A percentile compares a stretch with the other conserved stretches of the same genome.
Evolutionary conservation across 1,140 invertebrate species (phyloP).

Genomic region (Ceratoteleas bidentatus): DNA sequence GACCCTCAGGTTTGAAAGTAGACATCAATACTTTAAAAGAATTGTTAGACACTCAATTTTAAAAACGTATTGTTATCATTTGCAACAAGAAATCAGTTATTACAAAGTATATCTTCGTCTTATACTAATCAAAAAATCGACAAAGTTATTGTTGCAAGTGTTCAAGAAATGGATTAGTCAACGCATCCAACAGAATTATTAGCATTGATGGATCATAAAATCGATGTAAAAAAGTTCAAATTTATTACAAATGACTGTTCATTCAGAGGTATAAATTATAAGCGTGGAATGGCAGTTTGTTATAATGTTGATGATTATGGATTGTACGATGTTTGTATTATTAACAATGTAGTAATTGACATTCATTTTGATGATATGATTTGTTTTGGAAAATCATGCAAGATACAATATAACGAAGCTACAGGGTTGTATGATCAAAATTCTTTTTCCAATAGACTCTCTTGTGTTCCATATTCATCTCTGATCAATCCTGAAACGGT

Average conservation of each 20-base stretch:
- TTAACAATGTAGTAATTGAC: constrained; percentile 19
- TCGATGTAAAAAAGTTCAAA: constrained; percentile 12
- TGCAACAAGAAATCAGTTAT: no score
- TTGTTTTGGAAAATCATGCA: constrained; percentile 22
- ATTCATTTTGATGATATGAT: constrained; percentile 25
- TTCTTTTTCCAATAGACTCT: constrained; percentile 16
- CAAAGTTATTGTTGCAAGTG: no score
- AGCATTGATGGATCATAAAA: neutral
- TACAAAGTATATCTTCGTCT: no score
- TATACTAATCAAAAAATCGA: no score
- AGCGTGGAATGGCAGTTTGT: constrained; percentile 28
- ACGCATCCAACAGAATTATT: neutral
- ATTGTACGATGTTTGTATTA: constrained; percentile 32
- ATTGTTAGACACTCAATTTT: no score
- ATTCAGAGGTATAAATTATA: constrained; percentile 38
- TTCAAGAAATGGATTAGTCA: neutral
- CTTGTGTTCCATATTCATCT: neutral
- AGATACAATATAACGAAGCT: constrained; percentile 34
- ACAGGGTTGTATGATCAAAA: constrained; percentile 24
- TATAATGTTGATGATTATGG: constrained; percentile 16
- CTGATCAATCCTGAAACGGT: constrained; percentile 26
- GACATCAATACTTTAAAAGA: no score
- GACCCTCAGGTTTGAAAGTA: no score
- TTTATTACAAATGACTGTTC: constrained; percentile 23
- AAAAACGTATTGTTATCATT: no score